These are phyloP conservation scores for Gymnoscopelus braueri DNA, from an alignment of 2,797 vertebrate species.

Conservation along the genomic window DNA sequence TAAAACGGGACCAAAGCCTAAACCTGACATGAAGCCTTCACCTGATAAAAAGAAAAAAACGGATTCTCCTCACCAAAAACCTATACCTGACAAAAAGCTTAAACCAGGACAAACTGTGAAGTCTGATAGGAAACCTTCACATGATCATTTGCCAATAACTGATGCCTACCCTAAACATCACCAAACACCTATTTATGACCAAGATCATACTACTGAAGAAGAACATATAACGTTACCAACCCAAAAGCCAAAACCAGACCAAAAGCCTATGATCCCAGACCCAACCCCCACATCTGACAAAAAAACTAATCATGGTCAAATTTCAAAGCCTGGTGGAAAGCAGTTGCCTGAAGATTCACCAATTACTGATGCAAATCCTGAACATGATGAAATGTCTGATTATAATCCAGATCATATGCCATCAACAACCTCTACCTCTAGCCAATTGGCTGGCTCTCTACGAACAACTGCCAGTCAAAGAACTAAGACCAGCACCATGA, in stretches of 20 bases:
- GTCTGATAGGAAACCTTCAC: too few relatives aligned
- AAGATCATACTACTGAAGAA: too few relatives aligned
- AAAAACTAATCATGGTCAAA: not conserved
- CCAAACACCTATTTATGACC: slow-evolving; percentile 27
- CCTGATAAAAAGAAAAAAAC: not conserved
- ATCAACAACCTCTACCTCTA: not conserved
- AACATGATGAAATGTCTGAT: too few relatives aligned
- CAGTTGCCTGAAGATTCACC: not conserved
- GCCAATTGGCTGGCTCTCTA: not conserved
- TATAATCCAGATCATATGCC: too few relatives aligned
- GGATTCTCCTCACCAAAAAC: slow-evolving; percentile 32
- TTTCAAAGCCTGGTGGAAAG: not conserved
- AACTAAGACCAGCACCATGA: not conserved
- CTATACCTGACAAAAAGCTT: slow-evolving; percentile 3
- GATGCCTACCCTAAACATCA: not conserved
- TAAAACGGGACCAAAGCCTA: not conserved
- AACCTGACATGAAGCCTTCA: not conserved
- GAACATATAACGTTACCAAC: not conserved
- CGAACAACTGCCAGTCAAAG: not conserved
- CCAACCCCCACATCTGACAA: slow-evolving; percentile 27
- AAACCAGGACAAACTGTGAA: not conserved
- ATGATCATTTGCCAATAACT: too few relatives aligned
- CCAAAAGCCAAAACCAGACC: not conserved
- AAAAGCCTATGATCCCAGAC: slow-evolving; percentile 6
- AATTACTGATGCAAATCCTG: too few relatives aligned